phyloP scores from a whole-genome alignment of 2,888 invertebrate species.

The Perithous albicinctus region DNA sequence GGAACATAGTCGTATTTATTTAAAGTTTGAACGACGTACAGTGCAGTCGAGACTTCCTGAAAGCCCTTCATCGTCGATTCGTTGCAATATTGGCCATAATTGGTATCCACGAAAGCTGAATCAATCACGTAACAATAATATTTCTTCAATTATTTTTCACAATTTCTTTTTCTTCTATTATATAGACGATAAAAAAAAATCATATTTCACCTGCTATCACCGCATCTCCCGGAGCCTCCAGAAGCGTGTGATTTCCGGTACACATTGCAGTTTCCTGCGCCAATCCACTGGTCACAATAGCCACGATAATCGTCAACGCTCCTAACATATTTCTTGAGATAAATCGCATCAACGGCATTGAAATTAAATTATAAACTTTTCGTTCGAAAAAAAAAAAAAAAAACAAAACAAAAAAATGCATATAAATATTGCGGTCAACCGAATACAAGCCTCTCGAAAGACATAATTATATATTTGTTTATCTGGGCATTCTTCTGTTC shows the following conservation, averaged over 20 bases:
- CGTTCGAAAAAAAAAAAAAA: no score
- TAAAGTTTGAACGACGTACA: slow-evolving; percentile 82
- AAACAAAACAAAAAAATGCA: slow-evolving; percentile 11
- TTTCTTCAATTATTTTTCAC: neutral
- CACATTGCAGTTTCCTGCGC: slow-evolving; percentile 73
- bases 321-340: slow-evolving; percentile 25
- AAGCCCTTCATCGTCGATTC: slow-evolving; percentile 80
- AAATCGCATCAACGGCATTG: slow-evolving; percentile 10
- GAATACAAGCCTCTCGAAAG: neutral
- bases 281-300: slow-evolving; percentile 63
- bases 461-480: slow-evolving; percentile 7
- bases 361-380: neutral
- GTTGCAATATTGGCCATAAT: slow-evolving; percentile 84
- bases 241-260: slow-evolving; percentile 76
- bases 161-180: no score
- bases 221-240: slow-evolving; percentile 80
- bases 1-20: slow-evolving; percentile 83
- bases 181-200: no score
- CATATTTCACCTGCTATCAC: slow-evolving; percentile 80
- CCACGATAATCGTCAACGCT: slow-evolving; percentile 53
- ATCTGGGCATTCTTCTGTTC: slow-evolving; percentile 37
- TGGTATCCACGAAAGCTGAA: slow-evolving; percentile 83
- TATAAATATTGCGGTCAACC: neutral
- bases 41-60: slow-evolving; percentile 83
- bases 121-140: neutral